These are phyloP conservation scores for Eptatretus burgeri DNA, from an alignment of 2,113 vertebrate genomes.

Conservation along the genomic window DNA sequence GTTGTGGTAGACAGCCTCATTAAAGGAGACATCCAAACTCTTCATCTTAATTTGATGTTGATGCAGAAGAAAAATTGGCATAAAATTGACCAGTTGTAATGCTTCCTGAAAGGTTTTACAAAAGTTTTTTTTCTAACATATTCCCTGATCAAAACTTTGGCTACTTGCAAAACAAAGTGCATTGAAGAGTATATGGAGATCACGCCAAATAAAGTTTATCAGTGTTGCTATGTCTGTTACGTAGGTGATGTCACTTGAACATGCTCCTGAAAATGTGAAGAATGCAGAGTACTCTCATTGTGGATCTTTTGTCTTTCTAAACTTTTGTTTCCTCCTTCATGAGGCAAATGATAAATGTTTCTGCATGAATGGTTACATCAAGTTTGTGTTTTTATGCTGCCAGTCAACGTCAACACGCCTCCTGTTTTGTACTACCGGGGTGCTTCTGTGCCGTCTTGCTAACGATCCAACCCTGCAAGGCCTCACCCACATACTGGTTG, in stretches of 20 bases:
- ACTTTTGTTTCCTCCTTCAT: neutral
- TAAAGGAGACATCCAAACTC: no score
- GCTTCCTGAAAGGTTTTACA: neutral
- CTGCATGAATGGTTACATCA: neutral
- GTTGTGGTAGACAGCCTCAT: no score
- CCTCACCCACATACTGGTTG: conserved; percentile 57
- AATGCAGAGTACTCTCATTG: no score
- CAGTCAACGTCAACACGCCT: conserved; percentile 60
- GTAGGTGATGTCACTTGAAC: no score
- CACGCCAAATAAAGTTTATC: no score
- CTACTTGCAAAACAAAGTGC: no score
- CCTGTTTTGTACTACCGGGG: conserved; percentile 74
- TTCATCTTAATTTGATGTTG: no score
- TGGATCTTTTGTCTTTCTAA: neutral
- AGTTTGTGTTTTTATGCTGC: conserved; percentile 2
- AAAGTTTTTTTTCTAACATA: neutral
- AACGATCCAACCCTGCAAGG: conserved; percentile 38
- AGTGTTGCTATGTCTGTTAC: no score
- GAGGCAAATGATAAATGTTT: neutral
- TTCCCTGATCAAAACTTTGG: no score
- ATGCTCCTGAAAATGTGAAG: no score
- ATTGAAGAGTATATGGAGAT: no score
- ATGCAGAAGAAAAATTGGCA: no score
- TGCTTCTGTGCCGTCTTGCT: conserved; percentile 54
- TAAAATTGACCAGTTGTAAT: neutral